Evolutionary conservation across 2,113 vertebrate genomes (phyloP).

Genomic region (Willisornis vidua): DNA sequence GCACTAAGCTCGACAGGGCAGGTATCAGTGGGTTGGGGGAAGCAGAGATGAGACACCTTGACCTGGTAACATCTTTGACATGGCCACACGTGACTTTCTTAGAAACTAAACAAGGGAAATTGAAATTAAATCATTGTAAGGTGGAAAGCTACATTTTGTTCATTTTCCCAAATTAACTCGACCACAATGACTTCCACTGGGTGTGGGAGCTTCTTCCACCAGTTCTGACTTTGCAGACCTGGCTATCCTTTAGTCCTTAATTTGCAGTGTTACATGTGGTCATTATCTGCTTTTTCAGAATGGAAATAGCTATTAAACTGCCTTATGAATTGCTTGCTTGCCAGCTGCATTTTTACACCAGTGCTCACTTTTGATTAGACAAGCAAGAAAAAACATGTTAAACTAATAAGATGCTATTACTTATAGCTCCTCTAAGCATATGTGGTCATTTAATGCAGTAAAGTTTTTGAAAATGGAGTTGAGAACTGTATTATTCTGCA

Average conservation of each 20-base stretch:
- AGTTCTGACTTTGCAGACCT: not conserved
- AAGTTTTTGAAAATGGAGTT: not conserved
- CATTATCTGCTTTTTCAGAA: not conserved
- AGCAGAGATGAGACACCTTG: not conserved
- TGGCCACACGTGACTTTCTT: not conserved
- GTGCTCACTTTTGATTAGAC: not conserved
- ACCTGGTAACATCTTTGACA: not conserved
- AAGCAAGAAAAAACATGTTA: not conserved
- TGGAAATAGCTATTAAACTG: not conserved
- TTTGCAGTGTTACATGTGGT: not conserved
- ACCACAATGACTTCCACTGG: accelerated
- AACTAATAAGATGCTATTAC: not conserved
- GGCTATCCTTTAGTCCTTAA: not conserved
- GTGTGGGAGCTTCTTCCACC: not conserved
- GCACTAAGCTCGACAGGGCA: not conserved
- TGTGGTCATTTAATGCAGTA: not conserved
- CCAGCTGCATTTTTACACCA: not conserved
- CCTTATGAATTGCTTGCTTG: not conserved
- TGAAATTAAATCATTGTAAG: not conserved
- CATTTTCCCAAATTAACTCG: not conserved
- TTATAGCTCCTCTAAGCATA: not conserved
- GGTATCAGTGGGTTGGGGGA: not conserved
- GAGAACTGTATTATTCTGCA: not conserved
- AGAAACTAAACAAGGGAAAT: not conserved
- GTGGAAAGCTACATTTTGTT: not conserved